Evolutionary conservation across 92 coral and sea anemone species (phyloP), one percentile per base, ranked within the genome.

Genomic region (Porites evermanni): DNA sequence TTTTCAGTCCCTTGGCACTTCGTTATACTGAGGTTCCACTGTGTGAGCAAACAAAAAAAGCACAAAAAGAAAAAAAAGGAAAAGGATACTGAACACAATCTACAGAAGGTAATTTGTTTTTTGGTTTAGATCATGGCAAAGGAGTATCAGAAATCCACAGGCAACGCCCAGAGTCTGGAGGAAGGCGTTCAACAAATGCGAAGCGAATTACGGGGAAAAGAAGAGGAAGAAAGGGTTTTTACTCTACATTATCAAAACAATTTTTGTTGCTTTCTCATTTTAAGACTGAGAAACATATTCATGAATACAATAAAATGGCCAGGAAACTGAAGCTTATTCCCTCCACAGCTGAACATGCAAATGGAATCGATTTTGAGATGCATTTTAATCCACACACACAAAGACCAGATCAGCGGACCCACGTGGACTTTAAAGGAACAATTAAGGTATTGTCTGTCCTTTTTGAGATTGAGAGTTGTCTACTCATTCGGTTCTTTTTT

Each of bases 361-460:
- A 91, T 79, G 99, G 99, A 8, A 74, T 94, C 47, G 98, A 96
- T 79, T 95, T 95, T 81, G 99, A 96, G 82, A 87, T 96, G 94
- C 95, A 89, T 79, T 96, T 90, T 65, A 90, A 94, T 80, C 98
- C 98, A 17, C 95, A 89, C 67, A 75, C 82, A 12, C 90, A 85
- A 60, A 93, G 92, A 67, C 87, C 89, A 17, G 95, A 90, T 64
- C 92, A 91, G 77, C 79, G 87, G 64, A 71, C 86, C 18, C 78
- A 81, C 29, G 67, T 72, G 85, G 90, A 94, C 79, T 94, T 93
- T 68, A 93, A 87, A 60, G 95, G 88, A 63, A 88, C 92, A 23
- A 88, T 94, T 13, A 94, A 94, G 93, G 98, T 94, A 82, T 10
- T 2, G 19, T 9, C 23, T 11, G 1, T 12, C 71, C 20, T 38